Conservation (phyloP, 1,140 invertebrate species). For the Zaprionus nigranus region DNA sequence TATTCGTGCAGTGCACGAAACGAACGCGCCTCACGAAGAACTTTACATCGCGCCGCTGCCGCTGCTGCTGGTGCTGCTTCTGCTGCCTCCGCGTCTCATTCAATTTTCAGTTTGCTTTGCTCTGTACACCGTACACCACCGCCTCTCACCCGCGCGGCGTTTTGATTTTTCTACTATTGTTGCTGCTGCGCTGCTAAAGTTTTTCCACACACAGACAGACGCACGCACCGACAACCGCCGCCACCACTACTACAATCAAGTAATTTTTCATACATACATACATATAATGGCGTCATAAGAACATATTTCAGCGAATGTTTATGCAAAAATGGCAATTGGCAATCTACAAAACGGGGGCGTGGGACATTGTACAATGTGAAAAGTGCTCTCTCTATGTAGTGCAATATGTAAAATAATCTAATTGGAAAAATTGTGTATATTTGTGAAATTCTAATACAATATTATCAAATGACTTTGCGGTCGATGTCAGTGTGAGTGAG, state of each 20-base stretch:
- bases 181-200: constrained; percentile 62
- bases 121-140: constrained; percentile 74
- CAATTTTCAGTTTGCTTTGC: constrained; percentile 77
- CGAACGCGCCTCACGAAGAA: constrained; percentile 66
- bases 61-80: constrained; percentile 64
- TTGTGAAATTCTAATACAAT: constrained; percentile 79
- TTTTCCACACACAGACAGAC: constrained; percentile 52
- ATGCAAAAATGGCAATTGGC: constrained; percentile 46
- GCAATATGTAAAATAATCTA: constrained; percentile 38
- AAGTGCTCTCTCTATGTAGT: constrained; percentile 12
- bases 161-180: constrained; percentile 81
- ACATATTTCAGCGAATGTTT: constrained; percentile 67
- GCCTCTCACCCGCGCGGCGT: constrained; percentile 80
- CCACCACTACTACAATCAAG: constrained; percentile 61
- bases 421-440: constrained; percentile 69
- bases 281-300: constrained; percentile 81
- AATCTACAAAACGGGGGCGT: constrained; percentile 26
- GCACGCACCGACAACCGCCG: constrained; percentile 34
- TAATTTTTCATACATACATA: constrained; percentile 67
- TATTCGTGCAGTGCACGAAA: constrained; percentile 50
- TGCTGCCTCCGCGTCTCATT: constrained; percentile 72
- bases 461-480: constrained; percentile 82
- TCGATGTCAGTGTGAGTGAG: constrained; percentile 60
- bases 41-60: constrained; percentile 65
- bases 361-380: constrained; percentile 16